Conservation (phyloP, 1,140 invertebrate species). For the Augochlora pura region DNA sequence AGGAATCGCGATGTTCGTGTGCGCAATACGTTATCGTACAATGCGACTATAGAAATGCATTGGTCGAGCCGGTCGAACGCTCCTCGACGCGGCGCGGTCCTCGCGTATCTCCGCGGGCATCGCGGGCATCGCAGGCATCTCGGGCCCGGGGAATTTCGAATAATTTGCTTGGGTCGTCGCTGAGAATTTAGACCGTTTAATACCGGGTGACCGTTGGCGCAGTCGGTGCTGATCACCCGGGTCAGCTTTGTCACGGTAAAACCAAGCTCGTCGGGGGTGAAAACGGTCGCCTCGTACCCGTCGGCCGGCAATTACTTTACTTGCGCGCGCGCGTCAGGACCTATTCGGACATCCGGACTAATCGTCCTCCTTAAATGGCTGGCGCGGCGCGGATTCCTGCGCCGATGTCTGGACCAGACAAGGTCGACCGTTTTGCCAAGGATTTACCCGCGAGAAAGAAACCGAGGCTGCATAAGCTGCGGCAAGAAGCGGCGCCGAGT, state of each 20-base stretch:
- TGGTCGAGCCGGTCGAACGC: conserved; percentile 46
- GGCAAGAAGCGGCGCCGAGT: conserved; percentile 11
- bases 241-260: conserved; percentile 48
- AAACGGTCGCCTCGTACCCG: conserved; percentile 29
- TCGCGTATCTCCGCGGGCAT: conserved; percentile 58
- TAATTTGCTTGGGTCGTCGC: conserved; percentile 60
- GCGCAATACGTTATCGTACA: conserved; percentile 58
- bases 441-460: conserved; percentile 19
- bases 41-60: conserved; percentile 61
- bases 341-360: conserved; percentile 56
- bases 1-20: too few species aligned
- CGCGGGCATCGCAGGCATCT: conserved; percentile 56
- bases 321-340: conserved; percentile 43
- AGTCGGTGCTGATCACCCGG: neutral
- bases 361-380: conserved; percentile 58
- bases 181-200: conserved; percentile 48
- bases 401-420: neutral
- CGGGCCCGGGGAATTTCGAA: conserved; percentile 56
- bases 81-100: neutral
- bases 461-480: conserved; percentile 1
- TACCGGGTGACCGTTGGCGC: conserved; percentile 31
- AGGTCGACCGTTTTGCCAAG: too few species aligned
- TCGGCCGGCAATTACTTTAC: conserved; percentile 59
- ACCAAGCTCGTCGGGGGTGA: conserved; percentile 14
- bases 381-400: conserved; percentile 45